Base-by-base conservation (phyloP, 1,140 invertebrate species). In the Drosophila repletoides region DNA sequence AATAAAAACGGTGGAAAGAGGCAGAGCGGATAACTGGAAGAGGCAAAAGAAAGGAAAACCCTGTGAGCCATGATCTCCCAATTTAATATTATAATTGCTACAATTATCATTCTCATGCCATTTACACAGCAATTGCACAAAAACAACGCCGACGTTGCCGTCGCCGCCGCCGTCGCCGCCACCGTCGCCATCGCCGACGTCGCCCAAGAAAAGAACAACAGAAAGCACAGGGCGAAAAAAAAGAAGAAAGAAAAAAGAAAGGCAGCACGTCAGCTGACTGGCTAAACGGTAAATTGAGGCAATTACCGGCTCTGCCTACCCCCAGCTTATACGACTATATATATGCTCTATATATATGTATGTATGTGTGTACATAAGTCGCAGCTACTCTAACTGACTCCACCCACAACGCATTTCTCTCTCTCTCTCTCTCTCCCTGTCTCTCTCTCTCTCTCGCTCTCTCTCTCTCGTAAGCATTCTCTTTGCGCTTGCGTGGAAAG, bases 31-130 rank as follows among this genome's bases (percentile, higher is more conserved):
- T 3, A 28, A 5, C 9, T 21, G 10, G n/a, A 22, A 34, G 10
- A 14, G n/a, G 17, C 15, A 22, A 36, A 52, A 61, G 15, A 36
- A 45, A 46, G 67, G 52, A 56, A 84, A 84, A 87, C 76, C 72
- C 81, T 76, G 81, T 87, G 80, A 88, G 88, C 76, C 84, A 89
- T 89, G 88, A 89, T 89, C 88, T 84, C 83, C 83, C 88, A 89
- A 89, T 89, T 89, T 89, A 88, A 89, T 89, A 89, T 89, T 89
- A 89, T 89, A 89, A 89, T 89, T 89, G 88, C 88, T 77, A 83
- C 88, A 89, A 89, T 89, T 89, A 89, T 89, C 88, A 89, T 89
- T 89, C 87, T 89, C 88, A 88, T 89, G 87, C 88, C 88, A 87
- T 86, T 87, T 86, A 87, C 80, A 86, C 80, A 87, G 80, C 80